phyloP scores from a whole-genome alignment of 2,113 vertebrate species.

The Pelmatolapia mariae region DNA sequence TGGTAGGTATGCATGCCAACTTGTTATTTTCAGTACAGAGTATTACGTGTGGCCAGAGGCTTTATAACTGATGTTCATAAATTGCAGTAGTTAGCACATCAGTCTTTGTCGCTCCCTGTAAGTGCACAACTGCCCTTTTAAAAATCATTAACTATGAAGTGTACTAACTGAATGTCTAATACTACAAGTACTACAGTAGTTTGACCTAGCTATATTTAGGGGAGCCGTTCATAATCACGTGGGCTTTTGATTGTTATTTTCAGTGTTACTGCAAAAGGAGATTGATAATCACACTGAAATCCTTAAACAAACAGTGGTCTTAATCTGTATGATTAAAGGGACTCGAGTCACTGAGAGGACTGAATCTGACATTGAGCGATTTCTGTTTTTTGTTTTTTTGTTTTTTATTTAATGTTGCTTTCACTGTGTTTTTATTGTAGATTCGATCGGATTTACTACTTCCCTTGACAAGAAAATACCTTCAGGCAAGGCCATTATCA shows the following conservation, averaged over 20 bases:
- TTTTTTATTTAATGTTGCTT: not conserved
- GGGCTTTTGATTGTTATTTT: not conserved
- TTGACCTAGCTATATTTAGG: not conserved
- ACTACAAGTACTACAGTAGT: not conserved
- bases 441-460: not conserved
- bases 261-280: not conserved
- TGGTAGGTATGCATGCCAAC: not conserved
- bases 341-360: not conserved
- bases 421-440: not conserved
- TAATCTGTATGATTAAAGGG: not conserved
- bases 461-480: not conserved
- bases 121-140: not conserved
- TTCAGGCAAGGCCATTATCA: not conserved
- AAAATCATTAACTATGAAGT: not conserved
- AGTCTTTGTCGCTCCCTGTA: not conserved
- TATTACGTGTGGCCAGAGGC: not conserved
- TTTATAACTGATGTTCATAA: not conserved
- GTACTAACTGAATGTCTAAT: not conserved
- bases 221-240: not conserved
- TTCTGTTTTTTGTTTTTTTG: not conserved
- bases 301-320: not conserved
- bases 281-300: not conserved
- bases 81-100: not conserved
- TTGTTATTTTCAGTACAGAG: not conserved
- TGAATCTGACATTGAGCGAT: not conserved